Evolutionary conservation across 2,797 vertebrate species (phyloP), one percentile per base, ranked within the genome.

Genomic region (Micromesistius poutassou): DNA sequence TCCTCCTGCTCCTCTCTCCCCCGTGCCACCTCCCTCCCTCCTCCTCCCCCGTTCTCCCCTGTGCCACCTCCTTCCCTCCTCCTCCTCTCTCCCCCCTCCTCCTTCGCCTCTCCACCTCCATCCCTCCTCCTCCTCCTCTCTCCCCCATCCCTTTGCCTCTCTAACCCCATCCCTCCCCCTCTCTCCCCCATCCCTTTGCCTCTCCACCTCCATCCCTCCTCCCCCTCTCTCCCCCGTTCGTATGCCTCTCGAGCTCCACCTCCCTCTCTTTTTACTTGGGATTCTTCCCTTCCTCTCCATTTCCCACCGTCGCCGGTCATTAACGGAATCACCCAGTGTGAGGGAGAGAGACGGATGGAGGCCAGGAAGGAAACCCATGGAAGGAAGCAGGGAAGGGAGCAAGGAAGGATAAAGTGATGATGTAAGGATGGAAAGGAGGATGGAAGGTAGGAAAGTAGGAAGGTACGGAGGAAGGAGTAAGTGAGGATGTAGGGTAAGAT

Each of bases 321-420:
- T 25, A 89, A 89, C 73, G 83, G 88, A 85, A 89, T 87, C 78
- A 81, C 73, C 46, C 75, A 70, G 38, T 5, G 35, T 14, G 30
- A 25, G 77, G 75, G 76, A 8, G 66, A 70, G 31, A 42, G 10
- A 78, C 30, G 80, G 74, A 30, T n/a, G 7, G 30, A 33, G 68
- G 28, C n/a, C n/a, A 70, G 66, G 0, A 70, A 25, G 0, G 0
- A 3, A 50, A 2, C 46, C 16, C 46, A 16, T 7, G 46, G 46
- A 22, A 25, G n/a, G 28, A n/a, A 74, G 72, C 79, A 78, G 0
- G 71, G 75, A 80, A 79, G 82, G 84, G 83, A 88, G 86, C 85
- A 84, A 0, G 84, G 81, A 77, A 84, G 70, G 12, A 13, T 2
- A 1, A 30, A 30, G 81, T 79, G 76, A 78, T 78, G 82, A 73